phyloP scores from a whole-genome alignment of 2,797 vertebrate genomes.

The Psittacula derbiana region DNA sequence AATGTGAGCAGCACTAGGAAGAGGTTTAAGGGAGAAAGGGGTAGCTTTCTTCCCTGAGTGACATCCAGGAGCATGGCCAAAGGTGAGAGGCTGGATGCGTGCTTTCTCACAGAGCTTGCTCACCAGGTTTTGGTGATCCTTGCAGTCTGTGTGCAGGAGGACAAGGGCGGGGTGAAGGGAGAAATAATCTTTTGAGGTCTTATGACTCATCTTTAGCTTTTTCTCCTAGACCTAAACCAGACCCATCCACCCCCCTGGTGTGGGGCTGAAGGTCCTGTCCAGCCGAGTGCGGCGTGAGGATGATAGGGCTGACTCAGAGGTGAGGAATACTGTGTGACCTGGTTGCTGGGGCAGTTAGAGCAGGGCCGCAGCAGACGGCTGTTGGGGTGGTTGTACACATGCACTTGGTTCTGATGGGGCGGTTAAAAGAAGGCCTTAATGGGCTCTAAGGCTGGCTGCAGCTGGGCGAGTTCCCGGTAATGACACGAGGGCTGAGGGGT shows the following conservation, averaged over 20 bases:
- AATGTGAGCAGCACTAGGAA: background rate
- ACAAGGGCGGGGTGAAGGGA: background rate
- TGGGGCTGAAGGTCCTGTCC: background rate
- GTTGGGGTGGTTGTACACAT: background rate
- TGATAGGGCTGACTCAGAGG: background rate
- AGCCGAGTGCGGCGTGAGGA: fast-evolving
- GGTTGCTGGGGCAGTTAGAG: background rate
- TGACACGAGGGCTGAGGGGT: background rate
- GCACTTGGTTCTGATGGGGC: background rate
- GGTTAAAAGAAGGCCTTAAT: background rate
- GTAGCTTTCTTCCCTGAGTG: background rate
- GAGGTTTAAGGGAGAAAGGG: background rate
- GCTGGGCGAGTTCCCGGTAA: background rate
- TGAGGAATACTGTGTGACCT: background rate
- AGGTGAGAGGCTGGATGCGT: background rate
- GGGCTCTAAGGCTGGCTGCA: background rate
- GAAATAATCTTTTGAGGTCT: background rate
- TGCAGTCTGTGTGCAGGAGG: background rate
- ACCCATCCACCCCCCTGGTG: background rate
- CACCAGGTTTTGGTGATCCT: background rate
- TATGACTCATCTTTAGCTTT: background rate
- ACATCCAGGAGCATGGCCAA: background rate
- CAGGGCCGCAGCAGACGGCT: background rate
- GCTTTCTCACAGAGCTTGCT: background rate
- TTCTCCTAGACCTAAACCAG: background rate